Evolutionary conservation across 1,140 invertebrate genomes (phyloP).

Genomic region (Adoxophyes honmai): DNA sequence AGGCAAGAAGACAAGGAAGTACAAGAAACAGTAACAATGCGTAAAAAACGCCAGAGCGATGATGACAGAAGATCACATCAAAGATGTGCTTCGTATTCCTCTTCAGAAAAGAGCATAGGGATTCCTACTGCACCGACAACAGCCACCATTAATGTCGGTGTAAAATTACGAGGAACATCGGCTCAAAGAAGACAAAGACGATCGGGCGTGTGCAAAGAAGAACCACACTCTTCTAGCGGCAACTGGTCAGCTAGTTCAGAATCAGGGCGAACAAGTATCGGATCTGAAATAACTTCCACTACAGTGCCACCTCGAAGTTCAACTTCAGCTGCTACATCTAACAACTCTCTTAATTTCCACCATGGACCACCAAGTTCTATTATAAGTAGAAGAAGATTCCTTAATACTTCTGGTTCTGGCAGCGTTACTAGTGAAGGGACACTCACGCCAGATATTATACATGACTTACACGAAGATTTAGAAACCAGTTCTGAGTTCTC

Average conservation of each 20-base stretch:
- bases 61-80: constrained; percentile 80
- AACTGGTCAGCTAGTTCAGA: constrained; percentile 96
- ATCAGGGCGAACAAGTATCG: constrained; percentile 90
- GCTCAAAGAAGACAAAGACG: constrained; percentile 79
- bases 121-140: constrained; percentile 77
- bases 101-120: constrained; percentile 82
- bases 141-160: constrained; percentile 78
- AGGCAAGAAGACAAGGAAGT: constrained; percentile 78
- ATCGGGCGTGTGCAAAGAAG: constrained; percentile 81
- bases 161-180: constrained; percentile 85
- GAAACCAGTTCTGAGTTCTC: constrained; percentile 96
- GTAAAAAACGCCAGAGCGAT: constrained; percentile 74
- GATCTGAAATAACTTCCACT: constrained; percentile 86
- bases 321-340: constrained; percentile 82
- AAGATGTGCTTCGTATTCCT: constrained; percentile 87
- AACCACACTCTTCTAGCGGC: constrained; percentile 92
- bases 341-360: constrained; percentile 80
- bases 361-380: constrained; percentile 83
- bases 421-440: constrained; percentile 92
- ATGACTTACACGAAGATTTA: constrained; percentile 87
- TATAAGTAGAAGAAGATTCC: constrained; percentile 80
- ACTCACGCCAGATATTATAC: constrained; percentile 88
- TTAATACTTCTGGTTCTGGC: constrained; percentile 87
- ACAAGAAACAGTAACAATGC: constrained; percentile 81
- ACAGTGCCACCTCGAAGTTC: constrained; percentile 84